A percentile compares a stretch with the other conserved stretches of the same genome.
Conservation (phyloP, 1,140 invertebrate species). For the Drosophila bipectinata region DNA sequence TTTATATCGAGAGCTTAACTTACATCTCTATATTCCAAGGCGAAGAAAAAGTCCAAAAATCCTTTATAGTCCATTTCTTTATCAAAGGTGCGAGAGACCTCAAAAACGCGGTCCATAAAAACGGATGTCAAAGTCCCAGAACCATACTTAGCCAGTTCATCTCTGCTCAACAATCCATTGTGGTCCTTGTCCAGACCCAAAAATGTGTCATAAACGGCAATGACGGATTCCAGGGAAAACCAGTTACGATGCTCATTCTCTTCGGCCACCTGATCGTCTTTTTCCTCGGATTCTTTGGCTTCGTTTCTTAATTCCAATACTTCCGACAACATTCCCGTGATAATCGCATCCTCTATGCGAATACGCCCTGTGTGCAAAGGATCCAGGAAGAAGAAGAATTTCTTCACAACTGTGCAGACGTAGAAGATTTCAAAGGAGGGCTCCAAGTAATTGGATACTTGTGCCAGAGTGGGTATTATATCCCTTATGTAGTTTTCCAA, state of each 20-base stretch:
- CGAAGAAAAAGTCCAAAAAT: constrained; percentile 97
- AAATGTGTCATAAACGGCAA: constrained; percentile 96
- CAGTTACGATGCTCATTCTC: constrained; percentile 89
- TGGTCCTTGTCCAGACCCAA: constrained; percentile 96
- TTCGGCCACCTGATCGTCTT: not conserved
- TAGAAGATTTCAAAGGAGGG: constrained; percentile 98
- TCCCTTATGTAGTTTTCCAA: constrained; percentile 97
- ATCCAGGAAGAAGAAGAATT: constrained; percentile 98
- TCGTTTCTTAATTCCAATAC: constrained; percentile 94
- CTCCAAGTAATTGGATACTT: constrained; percentile 92
- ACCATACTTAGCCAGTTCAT: constrained; percentile 94
- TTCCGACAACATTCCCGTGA: constrained; percentile 96
- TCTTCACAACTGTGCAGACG: constrained; percentile 96
- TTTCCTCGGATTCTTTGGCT: constrained; percentile 83
- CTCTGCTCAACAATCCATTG: constrained; percentile 97
- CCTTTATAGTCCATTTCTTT: constrained; percentile 99
- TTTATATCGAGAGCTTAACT: not conserved
- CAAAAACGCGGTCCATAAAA: constrained; percentile 96
- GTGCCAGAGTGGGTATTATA: constrained; percentile 94
- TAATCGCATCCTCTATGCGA: constrained; percentile 95
- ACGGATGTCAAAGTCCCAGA: constrained; percentile 95
- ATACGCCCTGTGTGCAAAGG: constrained; percentile 94
- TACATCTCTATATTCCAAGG: constrained; percentile 95
- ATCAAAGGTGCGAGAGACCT: constrained; percentile 97
- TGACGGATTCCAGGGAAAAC: constrained; percentile 96